Base-by-base conservation (phyloP, 2,888 invertebrate species). In the Limnephilus marmoratus region DNA sequence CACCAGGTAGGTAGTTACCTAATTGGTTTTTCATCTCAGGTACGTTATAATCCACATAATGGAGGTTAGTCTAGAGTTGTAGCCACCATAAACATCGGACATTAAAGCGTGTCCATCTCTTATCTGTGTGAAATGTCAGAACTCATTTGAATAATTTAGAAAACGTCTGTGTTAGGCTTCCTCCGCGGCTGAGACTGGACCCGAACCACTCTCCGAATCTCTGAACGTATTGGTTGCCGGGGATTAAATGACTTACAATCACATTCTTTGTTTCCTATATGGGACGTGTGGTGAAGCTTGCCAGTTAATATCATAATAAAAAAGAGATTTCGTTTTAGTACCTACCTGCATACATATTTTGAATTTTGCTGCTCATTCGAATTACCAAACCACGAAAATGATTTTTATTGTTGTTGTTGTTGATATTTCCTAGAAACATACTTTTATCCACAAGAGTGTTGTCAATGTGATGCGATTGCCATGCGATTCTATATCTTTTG, bases 61-160 rank as follows among this genome's bases (percentile, higher is more conserved):
- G 34, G 82, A 82, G 34, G 34, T 13, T 34, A 13, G 18, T 88
- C 31, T 68, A 34, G 88, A 68, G 82, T 34, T n/a, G n/a, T 41
- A n/a, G 82, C 49, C 82, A n/a, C 68, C 68, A 91, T 91, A 91
- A 92, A 91, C 88, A 87, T 91, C n/a, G 13, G 87, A 90, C 92
- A 89, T 92, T 91, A 92, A 91, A 91, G 85, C 92, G 86, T 92
- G 89, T 89, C 92, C 91, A 91, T 92, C 90, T 88, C 86, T 90
- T 92, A 92, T 92, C 91, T 91, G 82, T 91, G 83, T 89, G 68
- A 92, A 91, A 91, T 91, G 92, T 92, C 92, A 91, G 89, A 90
- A 83, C 92, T 90, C 85, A 91, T 92, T 92, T 92, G 91, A 91
- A 92, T 90, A 89, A 87, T 81, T 81, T 87, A 85, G 80, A 82